Evolutionary conservation across 2,888 invertebrate genomes (phyloP), one percentile per base, ranked within the genome.

Genomic region (Nomada flava): DNA sequence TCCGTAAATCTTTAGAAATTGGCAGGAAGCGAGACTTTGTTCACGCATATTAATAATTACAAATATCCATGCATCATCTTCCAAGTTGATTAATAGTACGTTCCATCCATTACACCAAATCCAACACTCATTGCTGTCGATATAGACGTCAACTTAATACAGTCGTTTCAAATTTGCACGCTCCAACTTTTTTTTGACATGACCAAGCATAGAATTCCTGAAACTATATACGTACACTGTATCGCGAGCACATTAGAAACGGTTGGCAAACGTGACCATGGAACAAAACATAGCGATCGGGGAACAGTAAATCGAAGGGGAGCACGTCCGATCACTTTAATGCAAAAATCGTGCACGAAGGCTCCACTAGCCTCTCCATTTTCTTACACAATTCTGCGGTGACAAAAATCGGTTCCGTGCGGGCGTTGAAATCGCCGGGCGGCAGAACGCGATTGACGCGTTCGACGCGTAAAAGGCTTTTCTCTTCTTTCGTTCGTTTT

Each of bases 281-380:
- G 36, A 36, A 36, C 36, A 36, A 36, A 36, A 36, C 36, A 36
- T 7, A 7, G 36, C 36, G 80, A 76, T 85, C 75, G 52, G 5
- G 36, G 7, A 36, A 36, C 53, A 76, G 78, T 74, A 87, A 83
- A 59, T 60, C 20, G 59, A 59, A 20, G 7, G 52, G 23, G 44
- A n/a, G 7, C 47, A 15, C 55, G 23, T 36, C 23, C 47, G 23
- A 44, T 60, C n/a, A n/a, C 55, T 69, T 44, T 36, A 42, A 50
- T 44, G 36, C 42, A 47, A 79, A 69, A 76, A 47, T 29, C 20
- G 9, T 42, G 42, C 15, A 23, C 47, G 70, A 77, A 60, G 70
- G 64, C 23, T 67, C 18, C 3, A 20, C 53, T 29, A 42, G n/a
- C 29, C n/a, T 13, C 13, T n/a, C 11, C 26, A 23, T 1, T 47